Base-by-base conservation (phyloP, 2,797 vertebrate species). In the Sandelia bainsii region DNA sequence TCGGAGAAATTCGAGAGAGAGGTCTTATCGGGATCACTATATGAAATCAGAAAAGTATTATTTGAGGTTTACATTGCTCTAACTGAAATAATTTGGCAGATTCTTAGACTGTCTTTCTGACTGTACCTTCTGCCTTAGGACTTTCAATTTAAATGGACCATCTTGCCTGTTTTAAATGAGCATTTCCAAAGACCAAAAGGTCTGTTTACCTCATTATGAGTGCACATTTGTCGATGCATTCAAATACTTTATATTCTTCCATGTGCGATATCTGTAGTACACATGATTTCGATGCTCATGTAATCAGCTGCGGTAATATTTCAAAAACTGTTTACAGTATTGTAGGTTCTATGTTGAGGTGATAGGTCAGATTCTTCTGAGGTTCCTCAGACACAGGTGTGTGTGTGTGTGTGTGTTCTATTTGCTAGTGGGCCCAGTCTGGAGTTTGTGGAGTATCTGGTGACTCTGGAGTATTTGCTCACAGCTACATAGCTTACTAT, bases 401-500 rank as follows among this genome's bases (percentile, higher is more conserved):
- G 68, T 67, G 42, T 44, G 70, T 42, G 51, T 45, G 23, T 46
- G 20, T 42, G 51, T 49, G 6, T 40, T 75, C 49, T 85, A 56
- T 89, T 87, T 85, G 82, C 72, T 48, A 3, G 61, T 50, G 72
- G 56, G 62, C 60, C 75, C 52, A 20, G 72, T 75, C 71, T 65
- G 72, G 59, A 67, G 72, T 64, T 83, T 75, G 64, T 67, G 69
- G 75, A 72, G 82, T 85, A 81, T 90, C 89, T 75, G 63, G 85
- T 86, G 78, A 86, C 89, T 67, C 62, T 67, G 67, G 73, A 69
- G 57, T 90, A 78, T 89, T 90, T 85, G 78, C 82, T 79, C 69
- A 48, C 73, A 37, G 77, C 85, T 57, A 72, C 77, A 82, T 80
- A 78, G 72, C 72, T 71, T 57, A 40, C 72, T 72, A 69, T 88